Evolutionary conservation across 2,797 vertebrate species (phyloP).

Genomic region (Cynodonichthys magdalenae): DNA sequence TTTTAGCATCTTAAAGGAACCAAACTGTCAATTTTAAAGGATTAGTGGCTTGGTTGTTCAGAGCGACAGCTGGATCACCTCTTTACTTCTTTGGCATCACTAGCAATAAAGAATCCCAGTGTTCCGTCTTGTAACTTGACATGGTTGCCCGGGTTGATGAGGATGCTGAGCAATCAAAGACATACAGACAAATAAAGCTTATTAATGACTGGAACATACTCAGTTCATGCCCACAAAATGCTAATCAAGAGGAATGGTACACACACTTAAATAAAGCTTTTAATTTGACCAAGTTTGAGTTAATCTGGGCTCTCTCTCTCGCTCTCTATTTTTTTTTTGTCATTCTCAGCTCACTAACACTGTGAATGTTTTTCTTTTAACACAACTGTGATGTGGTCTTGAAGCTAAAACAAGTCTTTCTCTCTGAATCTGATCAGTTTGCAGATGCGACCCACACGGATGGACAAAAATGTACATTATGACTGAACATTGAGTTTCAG

Average conservation of each 20-base stretch:
- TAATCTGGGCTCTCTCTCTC: constrained; percentile 12
- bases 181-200: constrained; percentile 52
- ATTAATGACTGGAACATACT: constrained; percentile 45
- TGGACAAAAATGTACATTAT: constrained; percentile 69
- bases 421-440: constrained; percentile 39
- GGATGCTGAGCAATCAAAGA: constrained; percentile 89
- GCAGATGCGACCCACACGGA: constrained; percentile 57
- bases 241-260: constrained; percentile 90
- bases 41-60: neutral
- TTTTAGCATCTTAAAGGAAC: constrained; percentile 8
- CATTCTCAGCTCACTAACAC: constrained; percentile 18
- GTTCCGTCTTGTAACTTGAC: constrained; percentile 99
- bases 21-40: neutral
- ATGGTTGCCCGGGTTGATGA: constrained; percentile 99
- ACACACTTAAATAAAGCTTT: constrained; percentile 61
- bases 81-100: constrained; percentile 99
- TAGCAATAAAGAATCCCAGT: constrained; percentile 99
- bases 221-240: constrained; percentile 60
- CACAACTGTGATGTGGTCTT: constrained; percentile 1
- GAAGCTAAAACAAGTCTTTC: constrained; percentile 15
- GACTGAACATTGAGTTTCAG: constrained; percentile 65
- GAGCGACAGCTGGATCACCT: constrained; percentile 79
- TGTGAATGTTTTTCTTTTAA: neutral
- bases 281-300: constrained; percentile 38
- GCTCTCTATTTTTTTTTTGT: neutral